Evolutionary conservation across 2,113 vertebrate species (phyloP).

Genomic region (Caranx melampygus): DNA sequence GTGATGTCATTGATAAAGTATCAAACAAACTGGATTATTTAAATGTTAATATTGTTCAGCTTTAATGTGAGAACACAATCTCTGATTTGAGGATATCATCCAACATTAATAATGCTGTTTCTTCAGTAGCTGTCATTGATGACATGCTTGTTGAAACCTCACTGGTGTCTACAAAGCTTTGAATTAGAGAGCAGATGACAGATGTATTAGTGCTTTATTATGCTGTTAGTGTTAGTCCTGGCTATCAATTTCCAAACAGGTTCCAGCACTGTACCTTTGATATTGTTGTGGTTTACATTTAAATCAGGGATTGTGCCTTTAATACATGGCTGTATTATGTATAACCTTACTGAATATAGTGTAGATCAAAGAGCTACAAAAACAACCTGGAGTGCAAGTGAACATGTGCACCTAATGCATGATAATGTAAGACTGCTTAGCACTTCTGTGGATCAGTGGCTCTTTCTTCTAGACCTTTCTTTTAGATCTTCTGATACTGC

Average conservation of each 20-base stretch:
- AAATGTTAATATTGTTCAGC: neutral
- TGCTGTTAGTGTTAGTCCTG: too few species aligned
- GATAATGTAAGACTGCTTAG: constrained; percentile 2
- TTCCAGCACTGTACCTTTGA: neutral
- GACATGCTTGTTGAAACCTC: too few species aligned
- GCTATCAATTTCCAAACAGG: neutral
- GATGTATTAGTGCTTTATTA: too few species aligned
- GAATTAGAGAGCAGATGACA: too few species aligned
- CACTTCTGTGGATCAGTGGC: constrained; percentile 7
- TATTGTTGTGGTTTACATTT: neutral
- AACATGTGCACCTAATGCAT: constrained; percentile 35
- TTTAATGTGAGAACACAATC: neutral
- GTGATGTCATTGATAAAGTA: neutral
- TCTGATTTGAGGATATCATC: neutral
- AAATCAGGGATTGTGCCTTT: neutral
- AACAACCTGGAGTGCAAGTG: neutral
- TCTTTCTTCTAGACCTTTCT: neutral
- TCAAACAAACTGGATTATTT: neutral
- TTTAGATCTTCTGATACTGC: constrained; percentile 8
- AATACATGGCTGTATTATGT: neutral
- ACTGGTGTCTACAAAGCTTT: too few species aligned
- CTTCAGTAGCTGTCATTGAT: too few species aligned
- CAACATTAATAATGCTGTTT: neutral
- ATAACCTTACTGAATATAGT: neutral
- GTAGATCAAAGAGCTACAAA: constrained; percentile 29